Conservation (phyloP, 2,113 vertebrate genomes). For the Aptenodytes forsteri region DNA sequence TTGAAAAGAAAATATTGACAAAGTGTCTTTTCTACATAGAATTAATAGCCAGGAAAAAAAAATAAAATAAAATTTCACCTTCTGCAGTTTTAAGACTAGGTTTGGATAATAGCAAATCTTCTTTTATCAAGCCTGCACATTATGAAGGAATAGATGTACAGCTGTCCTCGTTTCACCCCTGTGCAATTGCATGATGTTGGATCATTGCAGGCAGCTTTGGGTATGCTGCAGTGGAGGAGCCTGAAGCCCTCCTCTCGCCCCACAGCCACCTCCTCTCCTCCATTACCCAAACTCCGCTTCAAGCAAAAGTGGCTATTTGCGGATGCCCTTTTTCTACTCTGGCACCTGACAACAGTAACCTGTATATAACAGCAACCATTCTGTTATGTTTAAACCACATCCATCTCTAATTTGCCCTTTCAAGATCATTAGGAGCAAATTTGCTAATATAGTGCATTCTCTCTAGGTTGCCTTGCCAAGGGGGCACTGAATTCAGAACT, state of each 20-base stretch:
- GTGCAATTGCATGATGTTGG: neutral
- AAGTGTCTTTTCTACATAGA: neutral
- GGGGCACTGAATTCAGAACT: neutral
- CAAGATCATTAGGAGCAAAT: neutral
- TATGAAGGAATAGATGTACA: neutral
- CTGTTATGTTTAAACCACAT: neutral
- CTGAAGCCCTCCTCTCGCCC: neutral
- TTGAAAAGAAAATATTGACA: neutral
- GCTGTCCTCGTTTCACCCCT: accelerated
- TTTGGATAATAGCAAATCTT: neutral
- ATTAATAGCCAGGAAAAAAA: neutral
- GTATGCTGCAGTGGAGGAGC: neutral
- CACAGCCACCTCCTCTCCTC: too few relatives aligned
- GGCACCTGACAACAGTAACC: neutral
- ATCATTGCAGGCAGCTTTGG: neutral
- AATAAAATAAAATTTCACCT: neutral
- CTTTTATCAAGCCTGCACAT: neutral
- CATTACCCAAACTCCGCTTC: neutral
- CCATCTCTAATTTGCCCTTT: neutral
- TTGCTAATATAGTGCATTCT: neutral
- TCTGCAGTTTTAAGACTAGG: neutral
- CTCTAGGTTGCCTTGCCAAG: neutral
- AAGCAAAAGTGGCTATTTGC: accelerated
- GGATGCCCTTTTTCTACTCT: neutral
- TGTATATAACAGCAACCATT: neutral